Evolutionary conservation across 2,888 invertebrate species (phyloP).

Genomic region (Spicauda simplicius): DNA sequence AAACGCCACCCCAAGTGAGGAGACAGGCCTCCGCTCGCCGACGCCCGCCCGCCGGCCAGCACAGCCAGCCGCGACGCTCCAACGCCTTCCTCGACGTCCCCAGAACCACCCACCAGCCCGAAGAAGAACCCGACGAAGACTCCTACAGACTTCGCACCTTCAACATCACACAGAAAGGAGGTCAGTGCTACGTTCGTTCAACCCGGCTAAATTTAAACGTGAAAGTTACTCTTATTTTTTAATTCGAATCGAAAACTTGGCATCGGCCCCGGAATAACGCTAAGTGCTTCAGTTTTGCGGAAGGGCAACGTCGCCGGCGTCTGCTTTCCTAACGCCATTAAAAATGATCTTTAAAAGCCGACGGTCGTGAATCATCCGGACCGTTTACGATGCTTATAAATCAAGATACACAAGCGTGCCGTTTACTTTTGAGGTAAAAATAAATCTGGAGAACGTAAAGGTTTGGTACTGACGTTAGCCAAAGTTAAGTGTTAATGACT

Average conservation of each 20-base stretch:
- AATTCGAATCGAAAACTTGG: conserved; percentile 69
- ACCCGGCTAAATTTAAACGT: conserved; percentile 65
- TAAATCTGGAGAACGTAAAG: conserved; percentile 50
- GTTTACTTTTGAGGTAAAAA: conserved; percentile 72
- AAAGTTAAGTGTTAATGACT: conserved; percentile 31
- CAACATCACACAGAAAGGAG: conserved; percentile 96
- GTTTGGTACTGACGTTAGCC: conserved; percentile 24
- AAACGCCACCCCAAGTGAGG: conserved; percentile 87
- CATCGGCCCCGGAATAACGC: conserved; percentile 50
- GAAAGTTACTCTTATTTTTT: conserved; percentile 63
- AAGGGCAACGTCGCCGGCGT: conserved; percentile 35
- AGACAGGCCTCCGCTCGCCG: conserved; percentile 86
- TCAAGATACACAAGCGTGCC: conserved; percentile 61
- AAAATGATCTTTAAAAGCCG: conserved; percentile 60
- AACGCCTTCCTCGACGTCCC: conserved; percentile 91
- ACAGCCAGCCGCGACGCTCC: conserved; percentile 85
- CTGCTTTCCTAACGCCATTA: conserved; percentile 48
- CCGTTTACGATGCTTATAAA: conserved; percentile 70
- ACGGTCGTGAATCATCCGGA: conserved; percentile 66
- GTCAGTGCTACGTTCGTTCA: conserved; percentile 83
- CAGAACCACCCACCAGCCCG: conserved; percentile 63
- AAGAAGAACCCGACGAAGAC: conserved; percentile 91
- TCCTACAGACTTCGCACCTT: conserved; percentile 96
- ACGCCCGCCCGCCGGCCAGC: conserved; percentile 76
- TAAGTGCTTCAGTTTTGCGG: conserved; percentile 38